phyloP scores from a whole-genome alignment of 2,888 invertebrate genomes.

The Lasius platythorax region DNA sequence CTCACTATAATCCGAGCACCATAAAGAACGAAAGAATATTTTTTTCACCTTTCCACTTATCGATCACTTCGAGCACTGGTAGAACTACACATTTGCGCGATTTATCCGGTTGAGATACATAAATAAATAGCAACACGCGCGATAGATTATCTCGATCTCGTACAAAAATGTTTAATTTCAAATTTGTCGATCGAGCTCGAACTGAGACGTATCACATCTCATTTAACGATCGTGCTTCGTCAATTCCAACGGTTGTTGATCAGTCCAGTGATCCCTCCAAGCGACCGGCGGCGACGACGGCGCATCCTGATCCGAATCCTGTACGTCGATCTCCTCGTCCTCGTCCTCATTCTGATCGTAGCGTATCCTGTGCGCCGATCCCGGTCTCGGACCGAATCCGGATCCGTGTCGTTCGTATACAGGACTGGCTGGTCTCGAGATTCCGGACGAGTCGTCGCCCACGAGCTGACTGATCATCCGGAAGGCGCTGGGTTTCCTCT shows the following conservation, averaged over 20 bases:
- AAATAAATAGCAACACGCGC: slow-evolving; percentile 1
- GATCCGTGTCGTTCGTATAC: slow-evolving; percentile 79
- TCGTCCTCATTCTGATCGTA: slow-evolving; percentile 78
- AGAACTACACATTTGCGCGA: not conserved
- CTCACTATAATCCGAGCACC: not conserved
- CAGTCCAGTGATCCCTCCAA: slow-evolving; percentile 84
- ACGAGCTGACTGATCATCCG: slow-evolving; percentile 84
- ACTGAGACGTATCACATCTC: not conserved
- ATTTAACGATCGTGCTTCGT: slow-evolving; percentile 91
- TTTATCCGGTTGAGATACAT: not conserved
- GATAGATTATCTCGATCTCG: not conserved
- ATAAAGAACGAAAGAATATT: not conserved
- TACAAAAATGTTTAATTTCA: not conserved
- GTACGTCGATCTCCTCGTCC: slow-evolving; percentile 95
- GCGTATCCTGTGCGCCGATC: slow-evolving; percentile 58
- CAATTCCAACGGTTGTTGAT: slow-evolving; percentile 89
- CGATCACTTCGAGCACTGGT: not conserved
- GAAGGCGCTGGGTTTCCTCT: slow-evolving; percentile 84
- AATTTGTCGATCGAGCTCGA: not conserved
- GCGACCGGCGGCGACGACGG: slow-evolving; percentile 85
- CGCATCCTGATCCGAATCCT: slow-evolving; percentile 91
- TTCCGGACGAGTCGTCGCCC: slow-evolving; percentile 77
- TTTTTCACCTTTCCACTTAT: slow-evolving; percentile 9
- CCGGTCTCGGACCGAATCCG: slow-evolving; percentile 30
- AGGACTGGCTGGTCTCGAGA: slow-evolving; percentile 72